Conservation (phyloP, 1,140 invertebrate species). For the Onthophagus taurus region DNA sequence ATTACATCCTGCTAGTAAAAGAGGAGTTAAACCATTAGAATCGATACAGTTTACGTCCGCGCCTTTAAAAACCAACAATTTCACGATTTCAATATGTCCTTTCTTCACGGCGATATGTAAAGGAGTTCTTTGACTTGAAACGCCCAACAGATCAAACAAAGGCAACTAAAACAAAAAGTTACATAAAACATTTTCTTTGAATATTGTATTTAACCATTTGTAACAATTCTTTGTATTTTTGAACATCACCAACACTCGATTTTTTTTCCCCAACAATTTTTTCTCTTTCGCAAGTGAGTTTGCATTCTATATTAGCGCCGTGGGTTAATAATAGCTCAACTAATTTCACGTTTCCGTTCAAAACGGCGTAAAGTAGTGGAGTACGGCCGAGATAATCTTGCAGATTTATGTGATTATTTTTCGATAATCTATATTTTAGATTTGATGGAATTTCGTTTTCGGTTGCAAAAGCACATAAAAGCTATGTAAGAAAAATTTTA, state of each 20-base stretch:
- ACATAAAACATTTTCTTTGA: slow-evolving; percentile 1
- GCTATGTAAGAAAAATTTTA: no score
- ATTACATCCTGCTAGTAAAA: slow-evolving; percentile 15
- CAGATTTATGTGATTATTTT: no score
- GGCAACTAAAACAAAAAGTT: slow-evolving; percentile 4
- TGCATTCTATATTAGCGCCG: slow-evolving; percentile 8
- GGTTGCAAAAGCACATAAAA: no score
- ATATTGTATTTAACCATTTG: background rate
- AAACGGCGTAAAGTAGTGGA: slow-evolving; percentile 8
- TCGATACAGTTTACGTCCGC: slow-evolving; percentile 14
- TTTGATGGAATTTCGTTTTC: no score
- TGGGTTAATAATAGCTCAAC: slow-evolving; percentile 7
- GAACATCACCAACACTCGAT: background rate
- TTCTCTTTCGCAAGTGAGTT: slow-evolving; percentile 4
- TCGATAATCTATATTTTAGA: no score
- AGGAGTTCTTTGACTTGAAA: no score
- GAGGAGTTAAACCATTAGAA: slow-evolving; percentile 14
- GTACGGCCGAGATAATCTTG: slow-evolving; percentile 13
- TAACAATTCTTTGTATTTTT: slow-evolving; percentile 1
- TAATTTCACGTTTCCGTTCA: slow-evolving; percentile 13
- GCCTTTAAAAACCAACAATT: slow-evolving; percentile 2
- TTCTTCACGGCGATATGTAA: slow-evolving; percentile 10
- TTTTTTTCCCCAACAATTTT: background rate
- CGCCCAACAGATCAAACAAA: slow-evolving; percentile 6
- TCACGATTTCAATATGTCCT: slow-evolving; percentile 12